Evolutionary conservation across 2,888 invertebrate genomes (phyloP), one percentile per base, ranked within the genome.

Genomic region (Nymphalis urticae): DNA sequence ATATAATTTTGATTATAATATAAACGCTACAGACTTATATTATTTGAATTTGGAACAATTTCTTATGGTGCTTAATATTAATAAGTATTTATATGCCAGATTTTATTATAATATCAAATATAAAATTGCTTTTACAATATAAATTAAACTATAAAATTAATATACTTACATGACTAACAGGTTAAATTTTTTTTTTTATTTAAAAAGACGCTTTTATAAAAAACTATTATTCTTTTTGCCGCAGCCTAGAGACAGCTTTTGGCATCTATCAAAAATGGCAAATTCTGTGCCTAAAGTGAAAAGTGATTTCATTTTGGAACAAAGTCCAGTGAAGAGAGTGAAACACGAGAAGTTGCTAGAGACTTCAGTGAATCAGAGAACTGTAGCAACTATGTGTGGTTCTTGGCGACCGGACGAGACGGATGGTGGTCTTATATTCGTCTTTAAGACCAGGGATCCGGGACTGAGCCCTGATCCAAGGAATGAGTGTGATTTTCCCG

Each of bases 361-460:
- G 59, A 50, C 64, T 60, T 21, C 56, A 17, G 68, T 69, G n/a
- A 66, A 75, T 36, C 79, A 75, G 68, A 88, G 93, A 73, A 92
- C 91, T 68, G 92, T 93, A 16, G 88, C 85, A 4, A 93, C 93
- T 58, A 92, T 92, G 92, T 93, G 93, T 81, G 93, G 93, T 67
- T 83, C 92, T 47, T 93, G 93, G 93, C 82, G 93, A 67, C 88
- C 88, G 48, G 88, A 91, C 10, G 93, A 93, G 74, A 89, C 84
- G 60, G 87, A 93, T 77, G 93, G 93, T 16, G 93, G 93, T 1
- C 75, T 90, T 19, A 81, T 93, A 53, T 81, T 93, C 48, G 90
- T 93, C 16, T 87, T 93, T 32, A 85, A 87, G 75, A 86, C 80
- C 0, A 82, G 92, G 59, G 78, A 84, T 42, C 78, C 80, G 2